phyloP scores from a whole-genome alignment of 2,797 vertebrate species.

The Coilia nasus region DNA sequence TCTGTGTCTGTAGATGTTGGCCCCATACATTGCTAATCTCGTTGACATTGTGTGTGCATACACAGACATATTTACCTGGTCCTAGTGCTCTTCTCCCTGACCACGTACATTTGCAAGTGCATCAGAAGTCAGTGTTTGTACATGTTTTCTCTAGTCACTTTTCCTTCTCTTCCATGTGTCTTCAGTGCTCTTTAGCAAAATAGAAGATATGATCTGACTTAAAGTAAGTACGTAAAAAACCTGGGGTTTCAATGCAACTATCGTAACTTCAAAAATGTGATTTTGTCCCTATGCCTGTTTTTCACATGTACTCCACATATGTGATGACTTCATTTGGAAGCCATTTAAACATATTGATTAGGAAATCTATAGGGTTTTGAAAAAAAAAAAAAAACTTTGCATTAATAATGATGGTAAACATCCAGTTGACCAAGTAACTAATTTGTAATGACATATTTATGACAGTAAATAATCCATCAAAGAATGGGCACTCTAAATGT shows the following conservation, averaged over 20 bases:
- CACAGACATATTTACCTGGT: neutral
- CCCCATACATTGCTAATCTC: neutral
- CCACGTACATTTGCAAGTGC: neutral
- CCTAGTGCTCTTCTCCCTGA: neutral
- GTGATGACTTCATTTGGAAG: neutral
- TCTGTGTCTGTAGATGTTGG: constrained; percentile 22
- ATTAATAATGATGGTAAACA: neutral
- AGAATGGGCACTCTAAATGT: neutral
- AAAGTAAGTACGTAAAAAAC: neutral
- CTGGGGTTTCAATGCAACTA: too few relatives aligned
- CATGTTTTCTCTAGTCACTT: neutral
- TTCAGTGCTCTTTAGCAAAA: too few relatives aligned
- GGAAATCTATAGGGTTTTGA: neutral
- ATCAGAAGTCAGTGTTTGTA: neutral
- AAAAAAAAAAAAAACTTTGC: neutral
- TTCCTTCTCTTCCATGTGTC: too few relatives aligned
- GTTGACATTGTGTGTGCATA: neutral
- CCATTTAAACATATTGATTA: neutral
- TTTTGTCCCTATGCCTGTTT: too few relatives aligned
- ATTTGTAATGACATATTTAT: neutral
- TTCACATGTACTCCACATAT: neutral
- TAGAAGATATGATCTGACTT: neutral
- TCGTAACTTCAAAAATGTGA: too few relatives aligned
- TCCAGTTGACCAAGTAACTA: neutral
- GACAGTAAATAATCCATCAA: neutral